phyloP scores from a whole-genome alignment of 1,140 invertebrate genomes.

The Halesus radiatus region DNA sequence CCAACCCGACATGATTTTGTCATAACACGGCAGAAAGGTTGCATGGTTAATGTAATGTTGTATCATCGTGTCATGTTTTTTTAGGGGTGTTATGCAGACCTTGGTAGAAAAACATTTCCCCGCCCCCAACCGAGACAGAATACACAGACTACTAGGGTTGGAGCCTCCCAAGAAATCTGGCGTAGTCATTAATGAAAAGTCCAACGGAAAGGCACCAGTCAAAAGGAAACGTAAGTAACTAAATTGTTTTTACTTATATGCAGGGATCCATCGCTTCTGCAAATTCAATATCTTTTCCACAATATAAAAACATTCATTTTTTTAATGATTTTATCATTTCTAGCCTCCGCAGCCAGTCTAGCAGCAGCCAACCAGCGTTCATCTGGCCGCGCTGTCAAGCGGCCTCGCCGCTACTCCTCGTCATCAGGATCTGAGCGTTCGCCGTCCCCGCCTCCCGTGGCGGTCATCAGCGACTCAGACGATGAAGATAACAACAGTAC shows the following conservation, averaged over 20 bases:
- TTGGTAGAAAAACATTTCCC: slow-evolving; percentile 98
- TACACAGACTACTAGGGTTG: slow-evolving; percentile 85
- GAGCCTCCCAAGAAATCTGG: slow-evolving; percentile 69
- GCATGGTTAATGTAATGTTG: too few relatives aligned
- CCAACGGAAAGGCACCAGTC: slow-evolving; percentile 65
- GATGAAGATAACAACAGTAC: slow-evolving; percentile 70
- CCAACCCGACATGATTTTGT: too few relatives aligned
- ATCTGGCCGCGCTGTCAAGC: slow-evolving; percentile 73
- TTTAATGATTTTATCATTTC: too few relatives aligned
- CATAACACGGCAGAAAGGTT: too few relatives aligned
- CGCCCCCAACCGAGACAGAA: slow-evolving; percentile 89
- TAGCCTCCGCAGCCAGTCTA: background rate
- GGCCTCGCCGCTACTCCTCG: slow-evolving; percentile 75
- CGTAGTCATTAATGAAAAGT: slow-evolving; percentile 60
- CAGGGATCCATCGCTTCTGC: too few relatives aligned
- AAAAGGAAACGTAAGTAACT: slow-evolving; percentile 71
- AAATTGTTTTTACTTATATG: too few relatives aligned
- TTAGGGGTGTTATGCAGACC: slow-evolving; percentile 92
- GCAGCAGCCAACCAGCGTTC: slow-evolving; percentile 36
- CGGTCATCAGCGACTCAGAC: slow-evolving; percentile 66
- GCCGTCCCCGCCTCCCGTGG: slow-evolving; percentile 61
- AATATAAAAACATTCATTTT: too few relatives aligned
- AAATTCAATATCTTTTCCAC: too few relatives aligned
- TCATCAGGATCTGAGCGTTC: slow-evolving; percentile 71
- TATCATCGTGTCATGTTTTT: slow-evolving; percentile 42